Conservation (phyloP, 92 coral and sea anemone genomes). For the Parazoanthus atlanticus region DNA sequence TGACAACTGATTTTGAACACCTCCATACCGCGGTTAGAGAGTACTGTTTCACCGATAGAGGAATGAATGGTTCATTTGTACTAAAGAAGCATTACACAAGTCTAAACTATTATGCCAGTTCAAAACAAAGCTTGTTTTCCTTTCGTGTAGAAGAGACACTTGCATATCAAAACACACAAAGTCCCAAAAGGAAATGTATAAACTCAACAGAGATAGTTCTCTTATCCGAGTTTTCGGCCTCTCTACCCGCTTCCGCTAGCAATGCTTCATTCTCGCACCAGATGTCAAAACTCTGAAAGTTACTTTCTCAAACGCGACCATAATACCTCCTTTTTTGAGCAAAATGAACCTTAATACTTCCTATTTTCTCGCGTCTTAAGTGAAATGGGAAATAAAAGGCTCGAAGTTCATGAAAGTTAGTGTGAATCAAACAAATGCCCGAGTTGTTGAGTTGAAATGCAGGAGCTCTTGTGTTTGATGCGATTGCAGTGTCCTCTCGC, state of each 20-base stretch:
- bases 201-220: constrained; percentile 11
- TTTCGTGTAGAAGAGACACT: neutral
- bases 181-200: constrained; percentile 16
- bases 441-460: neutral
- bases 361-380: constrained; percentile 36
- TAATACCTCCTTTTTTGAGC: constrained; percentile 51
- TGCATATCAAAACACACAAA: neutral
- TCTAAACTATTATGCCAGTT: neutral
- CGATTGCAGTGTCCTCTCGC: neutral
- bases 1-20: constrained; percentile 31
- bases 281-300: constrained; percentile 42
- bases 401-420: constrained; percentile 1
- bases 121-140: neutral
- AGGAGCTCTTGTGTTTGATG: neutral
- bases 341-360: constrained; percentile 40
- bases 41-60: constrained; percentile 18
- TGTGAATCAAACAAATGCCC: neutral
- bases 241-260: constrained; percentile 30
- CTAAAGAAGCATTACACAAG: neutral
- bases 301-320: constrained; percentile 31
- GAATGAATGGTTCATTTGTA: constrained; percentile 32
- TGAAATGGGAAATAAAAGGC: constrained; percentile 31
- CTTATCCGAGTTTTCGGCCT: constrained; percentile 32
- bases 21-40: constrained; percentile 34
- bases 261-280: constrained; percentile 50